phyloP scores from a whole-genome alignment of 2,113 vertebrate genomes.

The Polypterus bichir region DNA sequence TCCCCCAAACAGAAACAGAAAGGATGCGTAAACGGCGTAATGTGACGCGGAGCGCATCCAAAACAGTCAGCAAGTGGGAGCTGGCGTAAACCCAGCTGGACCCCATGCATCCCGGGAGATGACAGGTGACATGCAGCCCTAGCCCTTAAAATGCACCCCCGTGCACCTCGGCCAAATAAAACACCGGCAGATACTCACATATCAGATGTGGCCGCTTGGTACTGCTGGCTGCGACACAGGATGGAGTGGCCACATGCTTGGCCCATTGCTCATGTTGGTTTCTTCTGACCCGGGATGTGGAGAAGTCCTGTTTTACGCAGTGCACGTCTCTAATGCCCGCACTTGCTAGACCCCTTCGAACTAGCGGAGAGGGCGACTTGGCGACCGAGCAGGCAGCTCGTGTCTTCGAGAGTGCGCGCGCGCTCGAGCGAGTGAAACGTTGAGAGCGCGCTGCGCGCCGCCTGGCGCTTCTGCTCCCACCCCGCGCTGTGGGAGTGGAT shows the following conservation, averaged over 20 bases:
- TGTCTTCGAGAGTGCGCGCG: background rate
- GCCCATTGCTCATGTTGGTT: slow-evolving; percentile 80
- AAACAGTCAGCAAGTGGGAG: too few relatives aligned
- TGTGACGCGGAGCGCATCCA: too few relatives aligned
- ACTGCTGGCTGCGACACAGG: slow-evolving; percentile 86
- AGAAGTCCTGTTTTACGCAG: background rate
- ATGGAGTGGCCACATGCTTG: slow-evolving; percentile 95
- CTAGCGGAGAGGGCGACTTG: too few relatives aligned
- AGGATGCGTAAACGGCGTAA: too few relatives aligned
- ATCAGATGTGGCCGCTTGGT: slow-evolving; percentile 64
- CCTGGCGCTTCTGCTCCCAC: background rate
- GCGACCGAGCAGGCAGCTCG: slow-evolving; percentile 6
- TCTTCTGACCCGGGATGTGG: slow-evolving; percentile 31
- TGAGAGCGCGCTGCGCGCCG: slow-evolving; percentile 4
- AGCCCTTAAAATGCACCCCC: too few relatives aligned
- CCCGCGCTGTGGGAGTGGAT: slow-evolving; percentile 30
- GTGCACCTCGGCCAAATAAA: too few relatives aligned
- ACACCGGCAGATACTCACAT: slow-evolving; percentile 54
- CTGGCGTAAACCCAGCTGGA: too few relatives aligned
- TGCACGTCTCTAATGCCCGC: too few relatives aligned
- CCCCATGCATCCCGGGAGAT: too few relatives aligned
- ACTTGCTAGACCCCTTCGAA: too few relatives aligned
- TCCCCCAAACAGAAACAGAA: too few relatives aligned
- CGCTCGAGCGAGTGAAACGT: slow-evolving; percentile 16
- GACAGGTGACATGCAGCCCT: too few relatives aligned